Evolutionary conservation across 2,888 invertebrate species (phyloP), one percentile per base, ranked within the genome.

Genomic region (Lycia hirtaria): DNA sequence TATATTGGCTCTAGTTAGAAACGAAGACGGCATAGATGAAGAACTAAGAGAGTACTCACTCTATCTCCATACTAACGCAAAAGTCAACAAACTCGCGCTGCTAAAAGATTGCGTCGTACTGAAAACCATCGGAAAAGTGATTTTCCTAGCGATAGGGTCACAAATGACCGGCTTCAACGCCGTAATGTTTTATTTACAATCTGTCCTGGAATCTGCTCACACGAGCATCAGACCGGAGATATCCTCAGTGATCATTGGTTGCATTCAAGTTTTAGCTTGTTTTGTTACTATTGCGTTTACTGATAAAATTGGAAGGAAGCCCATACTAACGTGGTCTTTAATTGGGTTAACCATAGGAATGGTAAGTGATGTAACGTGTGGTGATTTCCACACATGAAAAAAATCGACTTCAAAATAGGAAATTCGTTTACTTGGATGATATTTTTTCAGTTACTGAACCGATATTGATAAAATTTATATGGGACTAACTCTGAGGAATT

Each of bases 131-230:
- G 44, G 30, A n/a, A 56, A 40, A 38, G 45, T 51, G 3, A 10
- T 40, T 3, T 7, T 45, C n/a, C 5, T 56, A 15, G 44, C 50
- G 0, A 22, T 56, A 28, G 50, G 38, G 0, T 10, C 64, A 0
- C 82, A 83, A 28, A 37, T 80, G 0, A 63, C 71, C 0, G 83
- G 85, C 0, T 83, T 69, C 32, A 83, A 81, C 24, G 78, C 78
- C 0, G 74, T 86, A 0, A 54, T 71, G 0, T 78, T 75, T 60
- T 85, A 84, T 47, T 56, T 84, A 6, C 83, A 84, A 70, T 76
- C 79, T 0, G 68, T 85, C n/a, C 64, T 85, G 47, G 75, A 75
- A 26, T 79, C 78, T 0, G 76, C 84, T 0, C 61, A 76, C 2
- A 84, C 84, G 0, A 74, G 68, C 3, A 66, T 85, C 0, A 69